Base-by-base conservation (phyloP, 2,888 invertebrate species). In the Pantelozetes paolii region DNA sequence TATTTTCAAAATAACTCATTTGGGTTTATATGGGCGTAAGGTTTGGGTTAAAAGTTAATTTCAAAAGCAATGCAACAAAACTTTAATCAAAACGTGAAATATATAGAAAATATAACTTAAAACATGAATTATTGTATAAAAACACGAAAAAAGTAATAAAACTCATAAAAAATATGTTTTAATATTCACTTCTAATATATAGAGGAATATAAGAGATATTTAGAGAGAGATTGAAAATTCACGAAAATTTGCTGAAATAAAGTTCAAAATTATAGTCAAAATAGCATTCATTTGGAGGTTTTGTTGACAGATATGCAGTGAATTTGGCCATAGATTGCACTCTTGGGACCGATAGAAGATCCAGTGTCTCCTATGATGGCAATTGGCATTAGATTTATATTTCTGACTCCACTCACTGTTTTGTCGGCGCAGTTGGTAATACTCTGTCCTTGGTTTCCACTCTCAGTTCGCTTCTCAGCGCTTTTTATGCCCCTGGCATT, bases 1-100 rank as follows among this genome's bases (percentile, higher is more conserved):
- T 54, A 54, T 23, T 54, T 62, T 36, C 18, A 62, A 62, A 62
- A 62, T 62, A 62, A 62, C 62, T 62, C 62, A 62, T 62, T 62
- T 32, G 62, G n/a, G 32, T 32, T 30, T 62, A 18, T 62, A 62
- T 62, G 62, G 62, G 62, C 62, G 62, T 30, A 32, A 8, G n/a
- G n/a, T n/a, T n/a, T 6, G 54, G 54, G 11, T 54, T 26, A 54
- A 54, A 20, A 23, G 54, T 54, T 23, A 54, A 23, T 48, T 54
- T 54, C 54, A 54, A 20, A 54, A 54, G 23, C 54, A 54, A 54
- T 54, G 13, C 54, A 50, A 50, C 50, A 54, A 54, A 54, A 54
- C 23, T n/a, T 54, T 26, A 54, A 54, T 54, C 23, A 54, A 54
- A 54, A 54, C 54, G 54, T 54, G 54, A 54, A 54, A 26, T 54